Base-by-base conservation (phyloP, 2,113 vertebrate genomes). In the Peromyscus polionotus region DNA sequence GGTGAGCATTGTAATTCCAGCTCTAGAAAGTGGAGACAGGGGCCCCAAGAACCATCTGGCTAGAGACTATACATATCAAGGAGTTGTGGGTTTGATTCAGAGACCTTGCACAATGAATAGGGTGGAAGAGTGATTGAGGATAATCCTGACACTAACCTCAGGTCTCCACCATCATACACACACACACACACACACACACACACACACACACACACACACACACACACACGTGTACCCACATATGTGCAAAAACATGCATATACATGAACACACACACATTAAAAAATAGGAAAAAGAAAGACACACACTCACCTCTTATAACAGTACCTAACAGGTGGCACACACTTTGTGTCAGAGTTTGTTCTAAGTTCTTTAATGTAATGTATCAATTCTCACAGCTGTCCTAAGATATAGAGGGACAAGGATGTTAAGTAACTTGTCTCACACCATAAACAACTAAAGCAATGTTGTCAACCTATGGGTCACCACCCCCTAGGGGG, bases 311-410 rank as follows among this genome's bases (percentile, higher is more conserved):
- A 88, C 76, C 75, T 81, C 73, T 73, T 95, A 2, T 91, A 73
- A 85, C 51, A 61, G n/a, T 75, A 75, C 26, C 5, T 88, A 92
- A 76, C 28, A 85, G 3, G n/a, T 19, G 14, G 4, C 59, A 63
- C n/a, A 84, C n/a, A 63, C 59, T 87, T 48, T 96, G 42, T 93
- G 19, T 16, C 70, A 93, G 63, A 45, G 88, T 80, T 24, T 65
- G 1, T 96, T 92, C 45, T 88, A 85, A 92, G 45, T 26, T 57
- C 42, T 90, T 90, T 72, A 70, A 88, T 84, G 4, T 87, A 68
- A 79, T 33, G 83, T 93, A 95, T 94, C 88, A 88, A 92, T 45
- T 42, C 33, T 95, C 68, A 96, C 31, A 88, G 65, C 36, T 90
- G 4, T 59, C 73, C 28, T 92, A 91, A 28, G 86, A 90, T 90